Evolutionary conservation across 2,113 vertebrate species (phyloP).

Genomic region (Trematomus loennbergii): DNA sequence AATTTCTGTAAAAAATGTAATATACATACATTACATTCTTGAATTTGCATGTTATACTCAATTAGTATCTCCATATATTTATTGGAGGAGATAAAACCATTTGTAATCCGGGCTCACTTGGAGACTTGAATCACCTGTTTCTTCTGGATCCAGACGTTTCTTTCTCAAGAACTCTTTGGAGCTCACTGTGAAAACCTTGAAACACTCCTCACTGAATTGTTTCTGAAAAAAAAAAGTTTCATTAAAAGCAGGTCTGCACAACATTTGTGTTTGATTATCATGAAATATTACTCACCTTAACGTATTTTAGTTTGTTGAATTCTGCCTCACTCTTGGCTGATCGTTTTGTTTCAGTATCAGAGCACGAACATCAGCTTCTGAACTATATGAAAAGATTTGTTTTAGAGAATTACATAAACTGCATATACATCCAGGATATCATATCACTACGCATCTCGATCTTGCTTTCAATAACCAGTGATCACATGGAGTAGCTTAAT

Average conservation of each 20-base stretch:
- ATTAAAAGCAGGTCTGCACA: neutral
- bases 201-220: slow-evolving; percentile 47
- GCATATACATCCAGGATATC: too few relatives aligned
- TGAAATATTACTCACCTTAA: slow-evolving; percentile 13
- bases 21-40: too few relatives aligned
- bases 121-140: slow-evolving; percentile 37
- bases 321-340: neutral
- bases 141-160: neutral
- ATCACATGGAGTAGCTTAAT: too few relatives aligned
- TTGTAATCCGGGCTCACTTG: neutral
- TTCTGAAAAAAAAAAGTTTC: slow-evolving; percentile 13
- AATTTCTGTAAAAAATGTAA: slow-evolving; percentile 46
- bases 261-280: neutral
- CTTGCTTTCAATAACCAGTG: too few relatives aligned
- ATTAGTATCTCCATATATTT: too few relatives aligned
- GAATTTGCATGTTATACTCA: too few relatives aligned
- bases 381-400: too few relatives aligned
- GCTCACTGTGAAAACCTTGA: slow-evolving; percentile 66
- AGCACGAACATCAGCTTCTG: too few relatives aligned
- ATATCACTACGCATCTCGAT: too few relatives aligned
- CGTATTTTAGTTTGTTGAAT: neutral
- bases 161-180: slow-evolving; percentile 26
- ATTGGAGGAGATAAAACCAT: too few relatives aligned
- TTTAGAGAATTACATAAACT: too few relatives aligned
- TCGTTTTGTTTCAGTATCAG: too few relatives aligned